Evolutionary conservation across 2,797 vertebrate species (phyloP), one percentile per base, ranked within the genome.

Genomic region (Enteromius trimaculatus): DNA sequence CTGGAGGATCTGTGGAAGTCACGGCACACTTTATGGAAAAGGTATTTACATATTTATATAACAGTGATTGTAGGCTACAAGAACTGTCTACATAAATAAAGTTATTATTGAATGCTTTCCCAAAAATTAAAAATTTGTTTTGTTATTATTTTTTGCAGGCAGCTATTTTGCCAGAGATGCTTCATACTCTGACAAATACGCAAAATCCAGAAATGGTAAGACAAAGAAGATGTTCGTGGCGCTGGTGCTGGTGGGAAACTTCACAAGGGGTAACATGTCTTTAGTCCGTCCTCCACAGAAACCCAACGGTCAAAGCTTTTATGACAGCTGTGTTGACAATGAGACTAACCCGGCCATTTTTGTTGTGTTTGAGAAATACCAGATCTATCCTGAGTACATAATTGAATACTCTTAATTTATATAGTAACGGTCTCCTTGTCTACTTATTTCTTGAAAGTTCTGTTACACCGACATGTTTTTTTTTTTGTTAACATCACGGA

Each of bases 91-190:
- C n/a, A n/a, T n/a, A n/a, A n/a, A n/a, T n/a, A n/a, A n/a, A 23
- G 42, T 55, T 31, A 31, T 42, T 29, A 21, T 44, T 29, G 6
- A 58, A 58, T 16, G 8, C 34, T 42, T 68, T 37, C 19, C 39
- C 42, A 74, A 51, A 74, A 10, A 51, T 64, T 49, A 4, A 39
- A 3, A n/a, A n/a, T n/a, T n/a, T n/a, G n/a, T n/a, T n/a, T n/a
- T n/a, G n/a, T n/a, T n/a, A n/a, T n/a, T 29, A 62, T 44, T 44
- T 44, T 47, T 79, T 44, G 75, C 88, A 99, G 97, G 97, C 83
- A 97, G 96, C 89, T 99, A 98, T 92, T 99, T 98, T 91, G 97
- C 97, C 88, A 95, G 90, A 79, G 96, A 98, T 81, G 95, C 97
- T 0, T 95, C 93, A 0, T 97, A 97, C 84, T 97, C 97, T 3